Evolutionary conservation across 64 coral and sea anemone species (phyloP).

Genomic region (Platygyra sinensis): DNA sequence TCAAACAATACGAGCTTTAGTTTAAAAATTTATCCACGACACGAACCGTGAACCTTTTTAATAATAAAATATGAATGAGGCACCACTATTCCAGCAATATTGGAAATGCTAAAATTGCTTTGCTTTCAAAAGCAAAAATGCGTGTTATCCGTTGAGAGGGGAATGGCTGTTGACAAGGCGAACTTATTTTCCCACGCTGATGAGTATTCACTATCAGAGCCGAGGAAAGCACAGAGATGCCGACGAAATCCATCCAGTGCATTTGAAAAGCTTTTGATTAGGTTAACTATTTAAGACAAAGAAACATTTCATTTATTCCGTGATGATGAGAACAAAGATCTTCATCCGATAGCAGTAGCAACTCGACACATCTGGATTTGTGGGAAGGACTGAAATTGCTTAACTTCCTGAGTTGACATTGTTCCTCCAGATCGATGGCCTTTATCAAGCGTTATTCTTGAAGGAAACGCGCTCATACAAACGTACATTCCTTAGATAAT

Average conservation of each 20-base stretch:
- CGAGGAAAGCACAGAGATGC: conserved; percentile 49
- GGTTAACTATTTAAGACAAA: conserved; percentile 27
- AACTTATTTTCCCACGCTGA: conserved; percentile 49
- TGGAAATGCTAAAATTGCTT: not conserved
- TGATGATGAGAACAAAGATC: conserved; percentile 56
- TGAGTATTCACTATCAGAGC: conserved; percentile 40
- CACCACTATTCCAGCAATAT: not conserved
- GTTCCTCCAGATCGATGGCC: not conserved
- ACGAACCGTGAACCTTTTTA: no score
- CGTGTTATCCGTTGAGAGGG: conserved; percentile 7
- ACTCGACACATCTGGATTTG: conserved; percentile 54
- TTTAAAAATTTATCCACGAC: no score
- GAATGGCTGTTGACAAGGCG: conserved; percentile 41
- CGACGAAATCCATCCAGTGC: conserved; percentile 20
- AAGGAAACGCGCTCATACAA: not conserved
- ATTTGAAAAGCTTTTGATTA: conserved; percentile 49
- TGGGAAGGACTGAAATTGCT: conserved; percentile 32
- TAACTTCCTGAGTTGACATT: conserved; percentile 39
- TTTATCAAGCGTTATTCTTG: not conserved
- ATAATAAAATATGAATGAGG: no score
- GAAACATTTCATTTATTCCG: conserved; percentile 48
- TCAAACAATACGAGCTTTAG: no score
- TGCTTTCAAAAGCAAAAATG: not conserved
- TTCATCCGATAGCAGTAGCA: conserved; percentile 35
- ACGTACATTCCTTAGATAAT: not conserved